A percentile compares a stretch with the other conserved stretches of the same genome.
Conservation (phyloP, 1,140 invertebrate genomes). For the Argopecten irradians region DNA sequence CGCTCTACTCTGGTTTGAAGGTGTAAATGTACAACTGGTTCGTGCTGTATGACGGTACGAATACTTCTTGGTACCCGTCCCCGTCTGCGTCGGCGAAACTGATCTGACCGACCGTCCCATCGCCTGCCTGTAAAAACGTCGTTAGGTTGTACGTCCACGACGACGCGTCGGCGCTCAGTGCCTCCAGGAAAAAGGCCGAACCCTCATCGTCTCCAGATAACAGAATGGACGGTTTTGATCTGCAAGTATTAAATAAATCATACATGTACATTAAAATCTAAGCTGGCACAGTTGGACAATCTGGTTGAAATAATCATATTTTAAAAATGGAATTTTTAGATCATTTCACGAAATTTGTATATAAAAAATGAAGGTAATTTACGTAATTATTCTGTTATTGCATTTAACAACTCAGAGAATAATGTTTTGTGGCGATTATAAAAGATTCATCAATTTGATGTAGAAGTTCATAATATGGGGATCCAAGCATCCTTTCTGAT, state of each 20-base stretch:
- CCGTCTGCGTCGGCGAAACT: slow-evolving; percentile 73
- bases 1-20: slow-evolving; percentile 47
- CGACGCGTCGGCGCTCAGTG: slow-evolving; percentile 59
- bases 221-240: slow-evolving; percentile 67
- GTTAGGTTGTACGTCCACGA: slow-evolving; percentile 73
- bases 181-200: slow-evolving; percentile 71
- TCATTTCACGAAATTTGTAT: too few relatives aligned
- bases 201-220: slow-evolving; percentile 77
- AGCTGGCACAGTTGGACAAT: too few relatives aligned
- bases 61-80: slow-evolving; percentile 74
- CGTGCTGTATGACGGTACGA: slow-evolving; percentile 71
- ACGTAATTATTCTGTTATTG: too few relatives aligned
- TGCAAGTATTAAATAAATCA: slow-evolving; percentile 31
- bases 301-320: too few relatives aligned
- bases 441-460: too few relatives aligned
- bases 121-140: slow-evolving; percentile 53
- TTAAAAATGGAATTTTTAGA: too few relatives aligned
- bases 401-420: too few relatives aligned
- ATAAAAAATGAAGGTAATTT: too few relatives aligned
- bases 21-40: slow-evolving; percentile 72
- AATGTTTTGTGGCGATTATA: too few relatives aligned
- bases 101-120: slow-evolving; percentile 65
- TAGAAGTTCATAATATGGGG: too few relatives aligned
- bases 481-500: too few relatives aligned
- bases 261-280: too few relatives aligned